Evolutionary conservation across 2,113 vertebrate species (phyloP).

Genomic region (Chaenocephalus aceratus): DNA sequence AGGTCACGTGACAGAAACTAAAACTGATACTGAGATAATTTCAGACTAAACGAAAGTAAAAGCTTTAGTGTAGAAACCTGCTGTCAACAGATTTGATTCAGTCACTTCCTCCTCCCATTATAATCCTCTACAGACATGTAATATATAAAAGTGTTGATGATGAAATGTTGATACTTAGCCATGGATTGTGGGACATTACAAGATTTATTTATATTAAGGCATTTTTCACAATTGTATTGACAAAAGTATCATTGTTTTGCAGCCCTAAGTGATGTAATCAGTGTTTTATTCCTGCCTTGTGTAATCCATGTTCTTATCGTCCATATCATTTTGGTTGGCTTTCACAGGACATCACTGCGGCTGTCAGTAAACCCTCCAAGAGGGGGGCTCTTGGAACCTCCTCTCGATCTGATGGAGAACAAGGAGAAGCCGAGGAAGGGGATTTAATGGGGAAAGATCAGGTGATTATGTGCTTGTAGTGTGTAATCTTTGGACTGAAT

Average conservation of each 20-base stretch:
- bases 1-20: conserved; percentile 59
- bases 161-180: not conserved
- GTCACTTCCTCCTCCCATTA: too few species aligned
- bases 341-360: conserved; percentile 50
- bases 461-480: conserved; percentile 45
- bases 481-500: not conserved
- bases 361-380: conserved; percentile 31
- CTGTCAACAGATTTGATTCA: too few species aligned
- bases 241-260: not conserved
- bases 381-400: conserved; percentile 6
- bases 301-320: not conserved
- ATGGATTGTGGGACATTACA: not conserved
- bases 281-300: not conserved
- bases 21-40: conserved; percentile 62
- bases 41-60: conserved; percentile 80
- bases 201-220: not conserved
- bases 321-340: not conserved
- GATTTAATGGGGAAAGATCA: conserved; percentile 74
- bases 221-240: not conserved
- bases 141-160: not conserved
- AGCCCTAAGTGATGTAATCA: not conserved
- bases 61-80: not conserved
- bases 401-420: conserved; percentile 38
- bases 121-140: not conserved
- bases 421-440: conserved; percentile 55